Base-by-base conservation (phyloP, 2,888 invertebrate genomes). In the Formica aserva region DNA sequence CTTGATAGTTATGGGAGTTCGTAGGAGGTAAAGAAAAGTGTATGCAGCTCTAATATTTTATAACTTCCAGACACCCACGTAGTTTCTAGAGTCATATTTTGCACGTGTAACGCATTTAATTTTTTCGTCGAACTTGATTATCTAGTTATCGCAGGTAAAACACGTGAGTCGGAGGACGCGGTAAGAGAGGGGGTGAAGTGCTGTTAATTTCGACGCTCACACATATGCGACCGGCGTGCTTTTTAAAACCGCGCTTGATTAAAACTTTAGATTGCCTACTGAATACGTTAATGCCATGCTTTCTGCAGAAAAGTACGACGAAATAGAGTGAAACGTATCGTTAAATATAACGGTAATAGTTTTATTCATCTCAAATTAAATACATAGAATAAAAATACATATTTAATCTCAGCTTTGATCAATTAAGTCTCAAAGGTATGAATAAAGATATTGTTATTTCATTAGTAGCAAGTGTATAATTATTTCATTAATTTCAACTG, bases 191-290 rank as follows among this genome's bases (percentile, higher is more conserved):
- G 18, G 48, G n/a, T n/a, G 52, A 52, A 80, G 48, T 62, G 72
- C 62, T 71, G 78, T 74, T 74, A 74, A 62, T 80, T 74, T 80
- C 78, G 41, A 48, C 45, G 75, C 78, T 52, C 52, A 45, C 60
- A 55, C 60, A 72, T 72, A 78, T 35, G 74, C 45, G 78, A 78
- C 74, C 60, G 13, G 29, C 13, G 13, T 60, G 72, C 74, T 72
- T 78, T 80, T 80, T 80, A 60, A 74, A 71, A 69, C 41, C 60
- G 29, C 78, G 74, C 41, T 62, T 72, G 72, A 80, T 80, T 80
- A 80, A 80, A 80, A 80, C 78, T 80, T 80, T 80, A 80, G 78
- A 80, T 80, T 80, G 78, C 78, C 78, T 80, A 80, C 78, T 69
- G 78, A 72, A 80, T 80, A 74, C 78, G 60, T 80, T 80, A 80